These are phyloP conservation scores for Polyommatus icarus DNA, from an alignment of 2,888 invertebrate genomes.

Conservation along the genomic window DNA sequence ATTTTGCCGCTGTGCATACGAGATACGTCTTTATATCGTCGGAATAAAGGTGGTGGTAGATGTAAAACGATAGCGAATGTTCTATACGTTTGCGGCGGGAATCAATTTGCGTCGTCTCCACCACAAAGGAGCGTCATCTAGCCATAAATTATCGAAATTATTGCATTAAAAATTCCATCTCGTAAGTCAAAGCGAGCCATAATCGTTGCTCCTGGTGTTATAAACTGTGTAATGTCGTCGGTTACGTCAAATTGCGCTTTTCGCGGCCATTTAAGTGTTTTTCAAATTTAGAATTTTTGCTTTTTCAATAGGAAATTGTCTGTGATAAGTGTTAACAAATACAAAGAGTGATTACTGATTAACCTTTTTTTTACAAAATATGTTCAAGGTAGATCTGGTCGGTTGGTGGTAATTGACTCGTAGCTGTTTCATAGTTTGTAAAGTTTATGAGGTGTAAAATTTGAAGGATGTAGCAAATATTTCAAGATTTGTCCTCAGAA, in stretches of 20 bases:
- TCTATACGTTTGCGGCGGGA: conserved; percentile 33
- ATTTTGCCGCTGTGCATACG: background rate
- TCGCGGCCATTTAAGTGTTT: conserved; percentile 3
- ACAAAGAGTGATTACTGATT: background rate
- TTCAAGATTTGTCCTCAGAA: too few species aligned
- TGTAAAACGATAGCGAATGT: background rate
- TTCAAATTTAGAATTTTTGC: background rate
- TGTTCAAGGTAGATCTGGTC: too few species aligned
- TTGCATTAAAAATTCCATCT: conserved; percentile 88
- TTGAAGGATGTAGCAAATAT: too few species aligned
- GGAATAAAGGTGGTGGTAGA: background rate
- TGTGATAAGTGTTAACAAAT: background rate
- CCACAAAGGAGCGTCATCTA: conserved; percentile 77
- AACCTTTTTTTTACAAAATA: too few species aligned
- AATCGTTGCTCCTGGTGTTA: conserved; percentile 57
- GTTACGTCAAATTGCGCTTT: conserved; percentile 38
- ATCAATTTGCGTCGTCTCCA: conserved; percentile 56
- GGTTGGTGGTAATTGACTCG: too few species aligned
- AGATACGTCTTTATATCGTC: background rate
- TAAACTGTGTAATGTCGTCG: conserved; percentile 50
- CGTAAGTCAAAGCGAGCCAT: conserved; percentile 84
- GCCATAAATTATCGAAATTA: conserved; percentile 84
- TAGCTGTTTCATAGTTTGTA: too few species aligned
- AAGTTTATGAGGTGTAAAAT: too few species aligned
- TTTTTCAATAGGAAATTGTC: background rate